phyloP scores from a whole-genome alignment of 1,140 invertebrate genomes.

The Psix sp. region DNA sequence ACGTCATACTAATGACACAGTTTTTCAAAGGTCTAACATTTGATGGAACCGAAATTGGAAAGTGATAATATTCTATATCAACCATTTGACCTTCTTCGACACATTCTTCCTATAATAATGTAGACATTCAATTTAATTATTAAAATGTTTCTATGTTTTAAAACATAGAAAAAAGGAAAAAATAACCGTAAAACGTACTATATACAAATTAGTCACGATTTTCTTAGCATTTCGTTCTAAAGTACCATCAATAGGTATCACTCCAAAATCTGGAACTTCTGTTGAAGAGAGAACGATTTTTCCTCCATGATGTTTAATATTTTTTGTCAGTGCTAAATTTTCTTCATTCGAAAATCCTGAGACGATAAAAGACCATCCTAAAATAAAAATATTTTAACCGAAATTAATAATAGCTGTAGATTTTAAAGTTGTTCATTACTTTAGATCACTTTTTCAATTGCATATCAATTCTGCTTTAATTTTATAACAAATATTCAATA shows the following conservation, averaged over 20 bases:
- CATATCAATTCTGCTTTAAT: too few relatives aligned
- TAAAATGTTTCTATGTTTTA: background rate
- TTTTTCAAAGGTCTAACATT: conserved; percentile 80
- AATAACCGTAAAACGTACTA: conserved; percentile 69
- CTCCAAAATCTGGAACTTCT: conserved; percentile 79
- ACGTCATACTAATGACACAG: conserved; percentile 87
- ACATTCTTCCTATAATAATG: conserved; percentile 80
- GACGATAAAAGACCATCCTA: conserved; percentile 74
- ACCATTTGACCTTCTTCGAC: conserved; percentile 79
- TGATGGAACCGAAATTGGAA: conserved; percentile 76
- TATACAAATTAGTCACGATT: conserved; percentile 79
- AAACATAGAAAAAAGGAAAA: background rate
- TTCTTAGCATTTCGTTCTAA: conserved; percentile 74
- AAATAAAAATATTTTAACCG: conserved; percentile 60
- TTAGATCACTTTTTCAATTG: too few relatives aligned
- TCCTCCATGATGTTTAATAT: conserved; percentile 74
- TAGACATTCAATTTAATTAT: conserved; percentile 4
- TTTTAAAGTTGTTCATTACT: too few relatives aligned
- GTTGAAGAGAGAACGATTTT: conserved; percentile 73
- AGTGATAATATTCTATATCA: conserved; percentile 81
- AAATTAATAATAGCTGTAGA: too few relatives aligned
- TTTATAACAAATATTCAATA: too few relatives aligned
- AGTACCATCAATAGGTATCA: conserved; percentile 74
- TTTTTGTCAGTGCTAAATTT: conserved; percentile 64
- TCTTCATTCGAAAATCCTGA: conserved; percentile 74